Percentiles rank a stretch among this genome's conserved stretches.
phyloP scores from a whole-genome alignment of 2,888 invertebrate species.

The Actias luna region DNA sequence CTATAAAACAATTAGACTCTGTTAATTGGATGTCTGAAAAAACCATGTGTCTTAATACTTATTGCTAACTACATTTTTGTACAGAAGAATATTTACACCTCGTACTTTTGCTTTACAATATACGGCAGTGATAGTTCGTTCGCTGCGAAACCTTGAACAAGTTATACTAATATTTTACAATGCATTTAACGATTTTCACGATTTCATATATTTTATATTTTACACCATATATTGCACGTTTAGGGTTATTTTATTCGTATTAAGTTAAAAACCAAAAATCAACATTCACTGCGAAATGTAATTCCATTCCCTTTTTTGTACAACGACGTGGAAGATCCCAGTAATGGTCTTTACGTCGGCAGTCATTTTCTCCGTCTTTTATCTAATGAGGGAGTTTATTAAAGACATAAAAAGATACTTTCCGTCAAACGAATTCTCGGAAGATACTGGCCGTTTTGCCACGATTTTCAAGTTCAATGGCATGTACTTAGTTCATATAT shows the following conservation, averaged over 20 bases:
- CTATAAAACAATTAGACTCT: too few species aligned
- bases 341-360: slow-evolving; percentile 26
- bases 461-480: slow-evolving; percentile 11
- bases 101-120: too few species aligned
- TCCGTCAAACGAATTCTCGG: slow-evolving; percentile 16
- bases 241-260: background rate
- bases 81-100: too few species aligned
- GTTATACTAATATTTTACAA: background rate
- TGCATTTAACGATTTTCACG: background rate
- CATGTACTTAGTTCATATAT: slow-evolving; percentile 14
- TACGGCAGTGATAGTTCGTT: too few species aligned
- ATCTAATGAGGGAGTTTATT: slow-evolving; percentile 34
- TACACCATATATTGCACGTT: background rate
- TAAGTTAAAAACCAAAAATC: slow-evolving; percentile 22
- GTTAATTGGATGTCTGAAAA: too few species aligned
- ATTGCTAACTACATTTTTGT: too few species aligned
- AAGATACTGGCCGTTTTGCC: slow-evolving; percentile 11
- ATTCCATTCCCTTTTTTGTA: slow-evolving; percentile 29
- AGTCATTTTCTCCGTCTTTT: slow-evolving; percentile 26
- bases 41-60: too few species aligned
- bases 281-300: slow-evolving; percentile 24
- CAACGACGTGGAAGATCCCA: slow-evolving; percentile 23
- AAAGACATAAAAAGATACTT: slow-evolving; percentile 27
- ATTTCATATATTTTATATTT: background rate
- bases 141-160: background rate